Evolutionary conservation across 2,888 invertebrate genomes (phyloP).

Genomic region (Glaucopsyche alexis): DNA sequence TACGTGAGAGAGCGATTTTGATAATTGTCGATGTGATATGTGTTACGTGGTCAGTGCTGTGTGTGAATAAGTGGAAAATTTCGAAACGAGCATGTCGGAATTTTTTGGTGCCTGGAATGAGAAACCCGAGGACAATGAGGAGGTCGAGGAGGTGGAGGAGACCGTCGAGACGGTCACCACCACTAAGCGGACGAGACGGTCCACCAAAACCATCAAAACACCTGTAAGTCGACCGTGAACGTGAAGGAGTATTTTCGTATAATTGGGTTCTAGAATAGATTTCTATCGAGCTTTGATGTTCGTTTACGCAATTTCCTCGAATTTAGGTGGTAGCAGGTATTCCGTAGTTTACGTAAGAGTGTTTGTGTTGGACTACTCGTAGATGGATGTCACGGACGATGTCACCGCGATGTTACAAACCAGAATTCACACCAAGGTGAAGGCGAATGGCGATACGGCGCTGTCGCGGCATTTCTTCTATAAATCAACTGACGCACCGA

Average conservation of each 20-base stretch:
- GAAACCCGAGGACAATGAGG: constrained; percentile 49
- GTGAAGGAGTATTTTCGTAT: constrained; percentile 43
- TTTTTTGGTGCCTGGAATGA: constrained; percentile 71
- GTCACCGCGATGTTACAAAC: constrained; percentile 68
- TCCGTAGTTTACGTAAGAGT: constrained; percentile 64
- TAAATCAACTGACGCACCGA: constrained; percentile 62
- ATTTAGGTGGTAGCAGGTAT: constrained; percentile 46
- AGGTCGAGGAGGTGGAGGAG: constrained; percentile 56
- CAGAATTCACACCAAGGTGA: constrained; percentile 71
- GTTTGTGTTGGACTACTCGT: constrained; percentile 52
- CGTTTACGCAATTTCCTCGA: constrained; percentile 27
- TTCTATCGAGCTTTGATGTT: constrained; percentile 45
- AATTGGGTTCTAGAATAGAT: constrained; percentile 44
- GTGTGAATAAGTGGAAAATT: constrained; percentile 61
- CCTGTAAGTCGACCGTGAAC: constrained; percentile 50
- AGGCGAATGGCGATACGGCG: constrained; percentile 68
- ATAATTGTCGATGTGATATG: constrained; percentile 23
- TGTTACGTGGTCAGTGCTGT: constrained; percentile 52
- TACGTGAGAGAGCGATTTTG: constrained; percentile 37
- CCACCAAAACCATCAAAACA: constrained; percentile 51
- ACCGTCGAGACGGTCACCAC: constrained; percentile 69
- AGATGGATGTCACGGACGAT: constrained; percentile 67
- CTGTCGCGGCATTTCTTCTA: constrained; percentile 62
- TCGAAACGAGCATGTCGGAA: constrained; percentile 65
- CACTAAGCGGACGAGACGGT: constrained; percentile 51